Evolutionary conservation across 2,888 invertebrate genomes (phyloP).

Genomic region (Drosophila leonis): DNA sequence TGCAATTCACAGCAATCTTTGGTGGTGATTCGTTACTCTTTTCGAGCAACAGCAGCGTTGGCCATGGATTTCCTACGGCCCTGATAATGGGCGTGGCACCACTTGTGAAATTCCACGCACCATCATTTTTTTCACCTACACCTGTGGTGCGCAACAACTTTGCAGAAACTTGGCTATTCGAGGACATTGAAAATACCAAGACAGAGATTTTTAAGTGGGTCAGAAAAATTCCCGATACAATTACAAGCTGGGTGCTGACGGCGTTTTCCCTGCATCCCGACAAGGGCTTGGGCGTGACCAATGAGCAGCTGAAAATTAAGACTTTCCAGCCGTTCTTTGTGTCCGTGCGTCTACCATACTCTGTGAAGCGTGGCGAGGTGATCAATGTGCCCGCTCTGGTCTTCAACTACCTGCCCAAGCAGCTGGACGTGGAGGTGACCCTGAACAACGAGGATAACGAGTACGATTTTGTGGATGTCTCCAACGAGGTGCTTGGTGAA

Average conservation of each 20-base stretch:
- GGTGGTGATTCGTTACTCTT: neutral
- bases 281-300: conserved; percentile 91
- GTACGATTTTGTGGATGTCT: conserved; percentile 93
- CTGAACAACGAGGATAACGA: conserved; percentile 92
- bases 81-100: neutral
- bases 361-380: conserved; percentile 95
- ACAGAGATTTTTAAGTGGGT: conserved; percentile 71
- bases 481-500: conserved; percentile 95
- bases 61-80: neutral
- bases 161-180: conserved; percentile 90
- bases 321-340: conserved; percentile 94
- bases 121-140: conserved; percentile 86
- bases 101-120: conserved; percentile 24
- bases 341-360: conserved; percentile 93
- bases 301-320: conserved; percentile 88
- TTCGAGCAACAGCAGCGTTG: neutral
- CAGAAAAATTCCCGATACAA: conserved; percentile 90
- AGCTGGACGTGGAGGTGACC: conserved; percentile 91
- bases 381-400: conserved; percentile 94
- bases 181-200: conserved; percentile 84
- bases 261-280: conserved; percentile 92
- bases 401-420: conserved; percentile 93
- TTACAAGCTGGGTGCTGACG: conserved; percentile 93
- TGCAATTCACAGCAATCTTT: neutral
- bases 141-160: conserved; percentile 87